Evolutionary conservation across 2,113 vertebrate genomes (phyloP).

Genomic region (Ancistrus triradiatus): DNA sequence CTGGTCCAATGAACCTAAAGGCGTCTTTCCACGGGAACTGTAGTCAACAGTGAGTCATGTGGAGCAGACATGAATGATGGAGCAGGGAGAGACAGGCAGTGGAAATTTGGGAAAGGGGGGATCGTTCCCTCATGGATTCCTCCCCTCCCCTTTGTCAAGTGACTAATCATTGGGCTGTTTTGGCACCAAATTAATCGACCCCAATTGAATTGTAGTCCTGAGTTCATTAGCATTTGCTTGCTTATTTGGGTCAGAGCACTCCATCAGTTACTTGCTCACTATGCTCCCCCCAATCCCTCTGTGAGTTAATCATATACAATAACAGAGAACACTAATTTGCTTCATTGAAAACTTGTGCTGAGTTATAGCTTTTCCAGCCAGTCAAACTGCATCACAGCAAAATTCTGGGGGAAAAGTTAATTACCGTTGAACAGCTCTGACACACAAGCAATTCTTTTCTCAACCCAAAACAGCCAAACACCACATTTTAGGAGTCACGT

Average conservation of each 20-base stretch:
- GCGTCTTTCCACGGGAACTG: slow-evolving; percentile 36
- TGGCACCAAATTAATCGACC: slow-evolving; percentile 52
- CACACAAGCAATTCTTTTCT: background rate
- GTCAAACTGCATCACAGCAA: background rate
- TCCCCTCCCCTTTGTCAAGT: slow-evolving; percentile 28
- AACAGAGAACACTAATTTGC: slow-evolving; percentile 14
- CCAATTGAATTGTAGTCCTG: slow-evolving; percentile 47
- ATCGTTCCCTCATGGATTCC: slow-evolving; percentile 35
- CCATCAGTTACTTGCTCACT: background rate
- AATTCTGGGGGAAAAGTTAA: background rate
- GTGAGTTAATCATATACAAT: slow-evolving; percentile 17
- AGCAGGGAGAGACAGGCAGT: background rate
- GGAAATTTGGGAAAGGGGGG: background rate
- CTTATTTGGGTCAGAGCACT: slow-evolving; percentile 50
- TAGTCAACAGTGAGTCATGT: slow-evolving; percentile 44
- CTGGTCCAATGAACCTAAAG: slow-evolving; percentile 52
- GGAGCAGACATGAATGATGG: slow-evolving; percentile 17
- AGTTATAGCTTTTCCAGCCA: background rate
- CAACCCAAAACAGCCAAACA: background rate
- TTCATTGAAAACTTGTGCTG: slow-evolving; percentile 11
- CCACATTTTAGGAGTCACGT: background rate
- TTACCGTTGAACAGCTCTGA: background rate
- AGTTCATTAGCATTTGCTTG: slow-evolving; percentile 44
- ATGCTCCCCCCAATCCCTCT: too few species aligned
- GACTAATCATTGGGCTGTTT: slow-evolving; percentile 48